Base-by-base conservation (phyloP, 1,140 invertebrate genomes). In the Tetragonula clypearis region DNA sequence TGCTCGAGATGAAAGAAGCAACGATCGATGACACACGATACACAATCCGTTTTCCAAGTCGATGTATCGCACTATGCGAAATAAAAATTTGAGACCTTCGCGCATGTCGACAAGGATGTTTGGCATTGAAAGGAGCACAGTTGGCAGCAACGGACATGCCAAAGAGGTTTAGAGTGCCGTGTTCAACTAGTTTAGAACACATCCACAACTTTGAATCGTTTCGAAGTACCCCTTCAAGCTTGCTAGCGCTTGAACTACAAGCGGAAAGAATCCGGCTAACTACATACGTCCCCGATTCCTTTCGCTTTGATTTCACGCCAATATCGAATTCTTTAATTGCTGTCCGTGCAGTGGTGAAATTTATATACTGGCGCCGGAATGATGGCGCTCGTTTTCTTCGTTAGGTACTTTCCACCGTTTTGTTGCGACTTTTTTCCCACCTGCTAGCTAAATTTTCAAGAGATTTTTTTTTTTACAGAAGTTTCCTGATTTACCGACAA, bases 111-210 rank as follows among this genome's bases (percentile, higher is more conserved):
- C 62, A 68, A 68, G 21, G 49, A 23, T 79, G 62, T 55, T 79
- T 79, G 77, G 77, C 77, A 79, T 35, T 23, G 49, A 26, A 68
- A 55, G 62, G 30, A 26, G 26, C 49, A 65, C 49, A 65, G 17
- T 55, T 79, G 77, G 62, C 77, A 79, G 62, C n/a, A n/a, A 68
- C 12, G 35, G 21, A 35, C 49, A 35, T 68, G 21, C 12, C 65
- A 35, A 65, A 65, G 65, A 53, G 77, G 26, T 23, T 55, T 35
- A 4, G 2, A n/a, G 62, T 23, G 55, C 19, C 62, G 19, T 1
- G 35, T 79, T 66, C 41, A 66, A 66, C 41, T 19, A 79, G 60
- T 79, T 79, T 79, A 49, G 77, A 79, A 79, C 65, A 15, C n/a
- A 26, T 79, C 65, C 77, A 55, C 77, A 23, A 79, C 17, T 66